Percentiles rank a stretch among this genome's conserved stretches.
Conservation (phyloP, 2,113 vertebrate genomes). For the Zosterops japonicus region DNA sequence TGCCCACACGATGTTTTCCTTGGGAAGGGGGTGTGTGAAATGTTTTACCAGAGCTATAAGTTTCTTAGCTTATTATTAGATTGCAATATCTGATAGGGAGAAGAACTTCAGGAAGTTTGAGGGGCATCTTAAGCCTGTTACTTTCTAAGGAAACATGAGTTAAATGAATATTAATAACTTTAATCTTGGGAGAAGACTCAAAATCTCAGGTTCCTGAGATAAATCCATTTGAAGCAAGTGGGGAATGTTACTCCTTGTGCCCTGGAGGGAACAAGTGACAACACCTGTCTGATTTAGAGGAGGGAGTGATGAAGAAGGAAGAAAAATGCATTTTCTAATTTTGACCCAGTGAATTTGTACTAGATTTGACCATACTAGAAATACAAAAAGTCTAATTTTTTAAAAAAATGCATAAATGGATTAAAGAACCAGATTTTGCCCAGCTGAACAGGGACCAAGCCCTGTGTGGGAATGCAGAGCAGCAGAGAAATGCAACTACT, state of each 20-base stretch:
- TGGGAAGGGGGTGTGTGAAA: neutral
- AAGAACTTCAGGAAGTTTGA: neutral
- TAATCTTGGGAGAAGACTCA: neutral
- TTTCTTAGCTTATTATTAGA: neutral
- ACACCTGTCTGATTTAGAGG: fast-evolving
- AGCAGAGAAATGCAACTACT: neutral
- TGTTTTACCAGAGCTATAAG: neutral
- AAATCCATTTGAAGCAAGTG: neutral
- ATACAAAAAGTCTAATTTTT: neutral
- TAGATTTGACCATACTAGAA: neutral
- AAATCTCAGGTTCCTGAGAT: neutral
- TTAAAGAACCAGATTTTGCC: neutral
- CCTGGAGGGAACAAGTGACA: neutral
- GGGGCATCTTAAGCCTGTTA: neutral
- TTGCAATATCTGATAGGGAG: neutral
- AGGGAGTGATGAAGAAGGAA: neutral
- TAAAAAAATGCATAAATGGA: neutral
- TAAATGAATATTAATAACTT: neutral
- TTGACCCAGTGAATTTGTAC: neutral
- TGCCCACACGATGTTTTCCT: neutral
- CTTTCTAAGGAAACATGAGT: neutral
- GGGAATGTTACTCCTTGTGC: neutral
- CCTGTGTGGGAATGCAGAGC: neutral
- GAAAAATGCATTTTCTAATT: neutral
- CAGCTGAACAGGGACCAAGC: neutral